phyloP scores from a whole-genome alignment of 2,113 vertebrate genomes.

The Mirza zaza region DNA sequence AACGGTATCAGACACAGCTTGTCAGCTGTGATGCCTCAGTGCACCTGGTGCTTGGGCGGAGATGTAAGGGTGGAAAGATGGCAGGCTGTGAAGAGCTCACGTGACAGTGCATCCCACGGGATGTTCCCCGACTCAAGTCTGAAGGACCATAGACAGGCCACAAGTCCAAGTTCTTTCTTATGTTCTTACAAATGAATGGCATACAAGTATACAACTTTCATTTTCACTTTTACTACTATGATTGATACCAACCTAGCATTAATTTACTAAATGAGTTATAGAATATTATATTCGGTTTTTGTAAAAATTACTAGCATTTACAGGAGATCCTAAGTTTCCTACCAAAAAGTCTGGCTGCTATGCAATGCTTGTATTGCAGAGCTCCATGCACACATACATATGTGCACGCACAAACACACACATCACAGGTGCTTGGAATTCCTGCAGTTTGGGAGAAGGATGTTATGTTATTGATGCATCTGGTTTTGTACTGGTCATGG shows the following conservation, averaged over 20 bases:
- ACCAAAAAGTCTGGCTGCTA: not conserved
- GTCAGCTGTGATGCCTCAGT: not conserved
- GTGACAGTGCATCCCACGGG: not conserved
- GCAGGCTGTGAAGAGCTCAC: not conserved
- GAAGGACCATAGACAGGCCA: not conserved
- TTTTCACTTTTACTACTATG: not conserved
- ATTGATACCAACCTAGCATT: not conserved
- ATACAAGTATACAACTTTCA: not conserved
- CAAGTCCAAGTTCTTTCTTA: not conserved
- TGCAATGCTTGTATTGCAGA: not conserved
- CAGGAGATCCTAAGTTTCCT: not conserved
- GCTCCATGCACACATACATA: not conserved
- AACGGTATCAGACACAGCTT: not conserved
- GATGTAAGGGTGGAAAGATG: not conserved
- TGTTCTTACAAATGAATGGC: not conserved
- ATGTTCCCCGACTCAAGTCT: not conserved
- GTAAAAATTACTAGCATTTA: not conserved
- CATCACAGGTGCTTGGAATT: not conserved
- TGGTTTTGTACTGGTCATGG: not conserved
- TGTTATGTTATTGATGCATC: not conserved
- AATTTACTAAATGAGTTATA: not conserved
- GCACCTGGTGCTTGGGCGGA: not conserved
- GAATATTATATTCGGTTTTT: not conserved
- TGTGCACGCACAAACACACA: accelerated
- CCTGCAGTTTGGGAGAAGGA: not conserved